Base-by-base conservation (phyloP, 2,113 vertebrate genomes). In the Apodemus speciosus region DNA sequence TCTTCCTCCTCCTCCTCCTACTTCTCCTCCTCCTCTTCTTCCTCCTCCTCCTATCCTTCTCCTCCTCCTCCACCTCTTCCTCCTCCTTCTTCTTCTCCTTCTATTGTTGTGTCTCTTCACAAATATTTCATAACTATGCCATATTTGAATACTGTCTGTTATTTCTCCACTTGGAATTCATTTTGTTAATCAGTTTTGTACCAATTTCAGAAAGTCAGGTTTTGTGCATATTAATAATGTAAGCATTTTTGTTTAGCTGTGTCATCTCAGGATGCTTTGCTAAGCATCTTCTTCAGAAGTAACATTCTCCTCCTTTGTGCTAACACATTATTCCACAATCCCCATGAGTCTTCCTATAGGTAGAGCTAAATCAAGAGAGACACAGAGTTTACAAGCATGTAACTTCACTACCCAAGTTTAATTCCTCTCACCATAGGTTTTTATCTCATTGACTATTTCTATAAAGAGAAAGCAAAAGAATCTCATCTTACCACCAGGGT, bases 401-500 rank as follows among this genome's bases (percentile, higher is more conserved):
- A 13, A 16, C 71, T 84, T 53, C 56, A 16, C 35, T 80, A 25
- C 18, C 51, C 14, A 27, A 79, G 43, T 88, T 60, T 92, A 25
- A 35, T 53, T 96, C 35, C 13, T 87, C n/a, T 89, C 30, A 5
- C 13, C 9, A 85, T 38, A 75, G 21, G 86, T n/a, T 16, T 40
- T 93, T 71, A 68, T 2, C 35, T 81, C 53, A 89, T 51, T 71
- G 73, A 88, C 4, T 46, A 15, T 25, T 84, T 49, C 21, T 60
- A 20, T 9, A 4, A 89, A 16, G 14, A 69, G 8, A 66, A n/a
- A 85, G 27, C 27, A n/a, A 66, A 46, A 6, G 56, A 72, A 88
- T 4, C 40, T 0, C 0, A 18, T 0, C 43, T 23, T 35, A 40
- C 20, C 13, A 23, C 21, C 35, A 20, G 0, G 18, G 0, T n/a